Evolutionary conservation across 2,888 invertebrate species (phyloP), one percentile per base, ranked within the genome.

Genomic region (Lobophora halterata): DNA sequence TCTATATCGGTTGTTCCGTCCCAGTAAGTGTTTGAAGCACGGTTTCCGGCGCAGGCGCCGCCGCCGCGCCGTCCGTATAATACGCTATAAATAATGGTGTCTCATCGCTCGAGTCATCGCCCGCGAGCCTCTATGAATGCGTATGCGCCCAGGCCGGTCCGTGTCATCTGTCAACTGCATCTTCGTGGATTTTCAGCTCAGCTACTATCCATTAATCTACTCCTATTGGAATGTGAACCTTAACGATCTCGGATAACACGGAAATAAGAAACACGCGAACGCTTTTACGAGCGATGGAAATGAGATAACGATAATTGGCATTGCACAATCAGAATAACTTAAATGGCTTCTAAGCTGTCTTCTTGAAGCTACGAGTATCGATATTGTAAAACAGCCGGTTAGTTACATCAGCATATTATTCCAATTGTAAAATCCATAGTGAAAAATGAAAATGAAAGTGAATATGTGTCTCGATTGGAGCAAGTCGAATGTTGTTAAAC

Each of bases 21-120:
- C 69, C 61, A 72, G 62, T 70, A 61, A 76, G 71, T 67, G 75
- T 61, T 58, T 55, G 70, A 73, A 72, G 64, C 61, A 63, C 61
- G 61, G 76, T 62, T 82, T 86, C 86, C 86, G 86, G 85, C 83
- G 85, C 81, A 81, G 72, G 75, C 78, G 76, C 67, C 68, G 70
- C 52, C 59, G n/a, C n/a, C n/a, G n/a, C 61, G 60, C 56, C 63
- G 64, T 23, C 19, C 21, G 25, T 33, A 29, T n/a, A n/a, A n/a
- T 33, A 62, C 66, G 74, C 85, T 87, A 87, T 86, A 79, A 83
- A 86, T 87, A 87, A 79, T 83, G 71, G 71, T 78, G 82, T 78
- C 79, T 81, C 85, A 82, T 69, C 75, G 74, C 55, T 42, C 66
- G 83, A 82, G 82, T 86, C 85, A 85, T 83, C 86, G 86, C 61